Evolutionary conservation across 2,797 vertebrate species (phyloP), one percentile per base, ranked within the genome.

Genomic region (Miopithecus talapoin): DNA sequence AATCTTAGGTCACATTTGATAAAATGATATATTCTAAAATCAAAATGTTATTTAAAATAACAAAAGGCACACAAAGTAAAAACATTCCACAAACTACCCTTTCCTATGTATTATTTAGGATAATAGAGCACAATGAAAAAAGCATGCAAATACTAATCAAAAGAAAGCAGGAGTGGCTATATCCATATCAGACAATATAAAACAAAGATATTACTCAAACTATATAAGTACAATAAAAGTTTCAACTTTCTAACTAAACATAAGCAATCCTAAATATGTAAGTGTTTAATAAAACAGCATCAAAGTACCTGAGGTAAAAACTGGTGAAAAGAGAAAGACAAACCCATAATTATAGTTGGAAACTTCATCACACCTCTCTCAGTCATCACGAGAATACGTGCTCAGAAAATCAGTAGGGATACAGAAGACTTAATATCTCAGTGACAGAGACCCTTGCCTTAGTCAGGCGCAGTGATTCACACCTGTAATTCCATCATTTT

Each of bases 21-120:
- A 91, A 84, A 22, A 48, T 4, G 39, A 36, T 53, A 91, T 68
- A 93, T 94, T 12, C 79, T 97, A 93, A 88, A 78, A 95, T 79
- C 12, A 93, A 83, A 95, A 84, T 70, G 72, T 14, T 59, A 59
- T 21, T 41, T 43, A 57, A 59, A 80, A 80, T 83, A 96, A 86
- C 3, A 86, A 87, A 95, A 83, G 55, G 57, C 33, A 95, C 22
- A 84, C 36, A 53, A 95, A 76, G 94, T 89, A 28, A 91, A 92
- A 89, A 92, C 55, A 92, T 36, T 19, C 28, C 36, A 96, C 30
- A 95, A 76, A 90, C 76, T 70, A 93, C n/a, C 7, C 39, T 78
- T 50, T 84, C 85, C 12, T 85, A 85, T 21, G 5, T 93, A 21
- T 83, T 91, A 70, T 48, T 96, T 93, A 90, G 24, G 17, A 89